Base-by-base conservation (phyloP, 2,113 vertebrate species). In the Neolamprologus sp. region DNA sequence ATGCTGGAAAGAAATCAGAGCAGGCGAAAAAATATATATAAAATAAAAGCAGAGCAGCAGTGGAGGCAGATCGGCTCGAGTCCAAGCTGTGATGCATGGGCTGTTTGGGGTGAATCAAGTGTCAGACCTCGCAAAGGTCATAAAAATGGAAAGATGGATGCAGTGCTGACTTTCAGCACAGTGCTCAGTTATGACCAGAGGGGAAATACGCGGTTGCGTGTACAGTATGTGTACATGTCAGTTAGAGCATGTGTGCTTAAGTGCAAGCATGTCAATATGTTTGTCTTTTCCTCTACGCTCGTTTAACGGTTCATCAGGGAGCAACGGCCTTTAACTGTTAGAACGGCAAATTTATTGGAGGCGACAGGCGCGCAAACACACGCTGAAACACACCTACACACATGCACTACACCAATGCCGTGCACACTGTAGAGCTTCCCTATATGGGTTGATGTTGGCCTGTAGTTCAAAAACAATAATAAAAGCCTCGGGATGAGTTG, bases 401-500 rank as follows among this genome's bases (percentile, higher is more conserved):
- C 54, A 53, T 9, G 51, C 45, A 85, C 71, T 12, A 89, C 86
- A 73, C 28, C 6, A 42, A 9, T 49, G 49, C 54, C 63, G 26
- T 53, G 81, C 51, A 5, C 54, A 71, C 81, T 42, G 4, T 7
- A n/a, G 16, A 80, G 55, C 85, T 83, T 88, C 60, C 12, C n/a
- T 60, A 75, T 13, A 57, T 14, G 33, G 73, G 51, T 71, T 85
- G 51, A 54, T 35, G 55, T 84, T 94, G 89, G 92, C 87, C 89
- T 82, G 28, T 26, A 79, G 91, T 88, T 91, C 89, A 93, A 91
- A 93, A 87, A 93, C 88, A 92, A 91, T 84, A 92, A 93, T 90
- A 93, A 91, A 92, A 91, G 89, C 92, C 87, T 83, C 75, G 85
- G 83, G 86, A 88, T 79, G 78, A 80, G 83, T 85, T 92, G 91